Evolutionary conservation across 2,888 invertebrate genomes (phyloP).

Genomic region (Balanococcus diminutus): DNA sequence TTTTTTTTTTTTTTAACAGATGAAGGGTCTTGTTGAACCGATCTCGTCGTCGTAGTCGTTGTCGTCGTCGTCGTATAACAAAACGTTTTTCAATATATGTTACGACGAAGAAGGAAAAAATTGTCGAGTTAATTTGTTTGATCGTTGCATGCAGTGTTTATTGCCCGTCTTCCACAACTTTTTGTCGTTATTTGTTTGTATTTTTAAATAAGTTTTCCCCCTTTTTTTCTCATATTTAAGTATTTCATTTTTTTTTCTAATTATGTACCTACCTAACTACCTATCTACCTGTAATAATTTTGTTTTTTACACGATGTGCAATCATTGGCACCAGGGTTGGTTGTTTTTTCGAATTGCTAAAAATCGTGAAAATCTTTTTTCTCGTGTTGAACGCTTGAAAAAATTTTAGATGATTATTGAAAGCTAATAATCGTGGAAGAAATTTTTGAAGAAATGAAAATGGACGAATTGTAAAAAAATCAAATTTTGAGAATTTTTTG

Average conservation of each 20-base stretch:
- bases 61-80: too few species aligned
- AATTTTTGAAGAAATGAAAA: too few species aligned
- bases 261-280: not conserved
- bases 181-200: constrained; percentile 47
- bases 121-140: constrained; percentile 26
- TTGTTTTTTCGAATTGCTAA: not conserved
- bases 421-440: too few species aligned
- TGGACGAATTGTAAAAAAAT: too few species aligned
- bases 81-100: not conserved
- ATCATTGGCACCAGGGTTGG: not conserved
- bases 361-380: too few species aligned
- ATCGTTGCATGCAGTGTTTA: constrained; percentile 39
- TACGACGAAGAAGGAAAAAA: not conserved
- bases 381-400: too few species aligned
- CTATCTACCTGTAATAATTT: not conserved
- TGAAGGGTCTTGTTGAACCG: not conserved
- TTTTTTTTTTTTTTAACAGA: not conserved
- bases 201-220: not conserved
- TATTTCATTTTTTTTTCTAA: not conserved
- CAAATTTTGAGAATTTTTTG: too few species aligned
- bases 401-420: too few species aligned
- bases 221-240: not conserved
- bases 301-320: constrained; percentile 8
- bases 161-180: constrained; percentile 53
- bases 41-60: not conserved